phyloP scores from a whole-genome alignment of 2,888 invertebrate genomes.

The Ariolimax columbianus region DNA sequence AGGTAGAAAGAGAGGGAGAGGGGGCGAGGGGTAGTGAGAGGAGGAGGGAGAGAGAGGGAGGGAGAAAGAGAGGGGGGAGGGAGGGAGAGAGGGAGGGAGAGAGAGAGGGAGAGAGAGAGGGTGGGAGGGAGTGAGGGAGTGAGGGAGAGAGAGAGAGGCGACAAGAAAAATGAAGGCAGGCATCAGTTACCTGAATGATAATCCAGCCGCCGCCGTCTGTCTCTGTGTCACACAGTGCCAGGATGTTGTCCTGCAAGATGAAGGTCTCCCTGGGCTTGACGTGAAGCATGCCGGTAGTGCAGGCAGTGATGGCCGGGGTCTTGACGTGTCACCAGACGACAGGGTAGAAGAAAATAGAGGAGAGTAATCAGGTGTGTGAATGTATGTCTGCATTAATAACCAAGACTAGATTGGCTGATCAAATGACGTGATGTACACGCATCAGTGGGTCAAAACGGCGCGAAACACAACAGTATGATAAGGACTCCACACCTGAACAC shows the following conservation, averaged over 20 bases:
- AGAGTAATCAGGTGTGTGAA: too few relatives aligned
- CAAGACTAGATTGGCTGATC: too few relatives aligned
- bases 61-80: not conserved
- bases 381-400: too few relatives aligned
- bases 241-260: not conserved
- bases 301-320: not conserved
- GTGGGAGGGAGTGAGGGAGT: too few relatives aligned
- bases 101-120: too few relatives aligned
- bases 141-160: slow-evolving; percentile 37
- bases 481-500: too few relatives aligned
- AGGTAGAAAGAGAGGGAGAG: too few relatives aligned
- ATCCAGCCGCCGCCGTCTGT: slow-evolving; percentile 6
- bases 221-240: slow-evolving; percentile 4
- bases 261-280: not conserved
- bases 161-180: not conserved
- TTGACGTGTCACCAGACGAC: too few relatives aligned
- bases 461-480: too few relatives aligned
- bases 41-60: not conserved
- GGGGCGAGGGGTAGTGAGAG: not conserved
- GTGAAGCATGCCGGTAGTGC: not conserved
- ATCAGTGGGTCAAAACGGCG: too few relatives aligned
- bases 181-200: not conserved
- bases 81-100: not conserved
- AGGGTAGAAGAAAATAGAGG: too few relatives aligned
- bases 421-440: too few relatives aligned